Conservation (phyloP, 2,113 vertebrate species). For the Gopherus evgoodei region DNA sequence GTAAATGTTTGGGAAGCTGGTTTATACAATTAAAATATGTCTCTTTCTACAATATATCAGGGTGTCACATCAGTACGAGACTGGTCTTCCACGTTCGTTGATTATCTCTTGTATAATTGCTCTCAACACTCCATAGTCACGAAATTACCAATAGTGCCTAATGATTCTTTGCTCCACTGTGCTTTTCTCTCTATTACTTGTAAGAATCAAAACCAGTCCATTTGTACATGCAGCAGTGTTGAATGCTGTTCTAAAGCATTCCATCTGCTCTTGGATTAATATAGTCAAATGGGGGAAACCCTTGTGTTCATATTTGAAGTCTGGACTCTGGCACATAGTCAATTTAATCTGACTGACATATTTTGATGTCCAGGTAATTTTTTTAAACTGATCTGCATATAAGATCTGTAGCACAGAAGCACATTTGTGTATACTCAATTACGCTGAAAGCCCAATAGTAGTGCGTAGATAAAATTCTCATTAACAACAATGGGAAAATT, state of each 20-base stretch:
- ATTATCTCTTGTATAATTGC: not conserved
- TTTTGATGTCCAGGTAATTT: not conserved
- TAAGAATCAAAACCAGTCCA: not conserved
- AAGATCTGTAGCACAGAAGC: not conserved
- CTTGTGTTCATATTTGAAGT: not conserved
- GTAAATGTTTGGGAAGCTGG: not conserved
- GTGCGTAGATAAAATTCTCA: not conserved
- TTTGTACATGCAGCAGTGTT: not conserved
- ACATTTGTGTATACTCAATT: not conserved
- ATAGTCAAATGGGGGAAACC: not conserved
- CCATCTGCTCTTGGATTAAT: not conserved
- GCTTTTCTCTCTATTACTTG: not conserved
- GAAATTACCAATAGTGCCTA: not conserved
- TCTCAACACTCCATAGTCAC: not conserved
- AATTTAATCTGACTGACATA: fast-evolving
- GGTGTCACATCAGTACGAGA: not conserved
- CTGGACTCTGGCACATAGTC: not conserved
- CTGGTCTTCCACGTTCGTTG: not conserved
- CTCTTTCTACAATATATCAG: not conserved
- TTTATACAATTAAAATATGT: not conserved
- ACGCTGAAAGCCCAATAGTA: not conserved
- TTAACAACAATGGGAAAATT: not conserved
- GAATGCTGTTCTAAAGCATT: not conserved
- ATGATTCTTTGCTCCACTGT: not conserved
- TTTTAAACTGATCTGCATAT: not conserved